A percentile compares a stretch with the other conserved stretches of the same genome.
These are phyloP conservation scores for Tillus elongatus DNA, from an alignment of 2,888 invertebrate genomes.

Conservation along the genomic window DNA sequence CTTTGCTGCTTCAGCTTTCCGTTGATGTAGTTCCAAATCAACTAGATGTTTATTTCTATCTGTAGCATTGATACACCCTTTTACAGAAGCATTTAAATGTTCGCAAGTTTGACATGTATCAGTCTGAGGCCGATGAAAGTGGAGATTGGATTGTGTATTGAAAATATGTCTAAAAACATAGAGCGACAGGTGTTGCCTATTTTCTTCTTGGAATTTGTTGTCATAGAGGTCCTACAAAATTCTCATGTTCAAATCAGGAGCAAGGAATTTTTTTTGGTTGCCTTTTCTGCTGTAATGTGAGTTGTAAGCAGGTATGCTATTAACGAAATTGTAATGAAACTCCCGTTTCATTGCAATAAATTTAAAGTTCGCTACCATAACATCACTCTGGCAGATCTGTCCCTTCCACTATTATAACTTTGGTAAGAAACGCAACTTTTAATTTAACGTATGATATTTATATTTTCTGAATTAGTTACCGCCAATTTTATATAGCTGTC, in stretches of 20 bases:
- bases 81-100: neutral
- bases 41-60: slow-evolving; percentile 3
- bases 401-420: too few relatives aligned
- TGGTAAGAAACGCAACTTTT: too few relatives aligned
- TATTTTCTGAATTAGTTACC: too few relatives aligned
- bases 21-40: neutral
- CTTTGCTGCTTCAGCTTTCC: neutral
- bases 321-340: too few relatives aligned
- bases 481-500: too few relatives aligned
- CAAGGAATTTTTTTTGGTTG: neutral
- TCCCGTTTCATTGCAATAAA: too few relatives aligned
- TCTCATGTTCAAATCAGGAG: slow-evolving; percentile 3
- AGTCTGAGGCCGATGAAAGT: slow-evolving; percentile 6
- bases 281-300: slow-evolving; percentile 5
- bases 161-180: slow-evolving; percentile 4
- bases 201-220: neutral
- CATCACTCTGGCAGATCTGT: too few relatives aligned
- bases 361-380: too few relatives aligned
- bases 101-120: slow-evolving; percentile 6
- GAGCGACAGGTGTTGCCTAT: neutral
- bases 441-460: too few relatives aligned
- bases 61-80: neutral
- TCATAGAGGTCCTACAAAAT: neutral
- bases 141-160: slow-evolving; percentile 6
- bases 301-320: slow-evolving; percentile 1